Base-by-base conservation (phyloP, 1,140 invertebrate species). In the Musca vetustissima region DNA sequence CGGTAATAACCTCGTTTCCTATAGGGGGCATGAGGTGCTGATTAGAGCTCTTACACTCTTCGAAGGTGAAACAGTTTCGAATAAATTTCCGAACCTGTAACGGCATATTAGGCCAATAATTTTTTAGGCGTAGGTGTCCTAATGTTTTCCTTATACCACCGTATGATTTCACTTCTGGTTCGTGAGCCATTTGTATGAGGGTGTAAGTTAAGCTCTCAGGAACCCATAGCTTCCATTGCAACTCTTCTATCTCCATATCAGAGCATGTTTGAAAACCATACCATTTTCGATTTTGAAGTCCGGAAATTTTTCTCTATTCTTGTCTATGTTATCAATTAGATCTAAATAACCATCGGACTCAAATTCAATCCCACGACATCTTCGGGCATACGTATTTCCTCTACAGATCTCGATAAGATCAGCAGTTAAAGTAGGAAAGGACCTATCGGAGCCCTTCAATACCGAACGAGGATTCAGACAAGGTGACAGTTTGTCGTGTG, bases 281-380 rank as follows among this genome's bases (percentile, higher is more conserved):
- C 47, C 47, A 49, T 49, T 4, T 49, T 49, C 47, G 2, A 49
- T 13, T 49, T 49, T 49, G 2, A 49, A 3, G 14, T 49, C 47
- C 4, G 47, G 47, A 15, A 49, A 49, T 49, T 17, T 49, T 15
- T 49, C 47, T 17, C 14, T 49, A 17, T 49, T 49, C 13, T 49
- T 4, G 47, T 6, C 2, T 4, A 49, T 49, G 4, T 4, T 49
- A 3, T 49, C 13, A 14, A 49, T 32, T 15, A 67, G 43, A 36
- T 55, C 66, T n/a, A 43, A 6, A 67, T 57, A 67, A 32, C 43
- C 36, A 19, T 24, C 11, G 4, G 24, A 25, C 4, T 55, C 24
- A 32, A 67, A 67, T n/a, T 49, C 66, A 67, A 52, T 14, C 32
- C 66, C 17, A 50, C 14, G 8, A 55, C 4, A 43, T 57, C 24